phyloP scores from a whole-genome alignment of 1,140 invertebrate genomes.

The Drosophila ogumai region DNA sequence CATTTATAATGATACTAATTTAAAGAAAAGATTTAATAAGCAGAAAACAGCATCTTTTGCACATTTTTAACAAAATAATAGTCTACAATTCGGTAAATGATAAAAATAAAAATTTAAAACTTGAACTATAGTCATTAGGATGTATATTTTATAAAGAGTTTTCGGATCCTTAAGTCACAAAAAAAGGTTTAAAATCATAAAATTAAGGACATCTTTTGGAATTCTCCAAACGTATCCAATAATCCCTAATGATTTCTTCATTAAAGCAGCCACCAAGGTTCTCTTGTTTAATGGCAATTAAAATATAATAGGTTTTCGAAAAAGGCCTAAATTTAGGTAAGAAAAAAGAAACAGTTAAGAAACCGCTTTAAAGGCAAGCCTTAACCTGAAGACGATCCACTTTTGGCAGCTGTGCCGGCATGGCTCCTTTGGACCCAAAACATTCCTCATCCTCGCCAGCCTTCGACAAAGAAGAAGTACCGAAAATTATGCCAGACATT shows the following conservation, averaged over 20 bases:
- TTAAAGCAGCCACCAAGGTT: not conserved
- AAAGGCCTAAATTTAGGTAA: slow-evolving; percentile 1
- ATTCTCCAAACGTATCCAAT: not conserved
- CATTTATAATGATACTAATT: not conserved
- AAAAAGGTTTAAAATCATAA: not conserved
- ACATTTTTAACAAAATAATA: not conserved
- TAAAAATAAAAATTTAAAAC: no score
- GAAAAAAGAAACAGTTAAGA: slow-evolving; percentile 8
- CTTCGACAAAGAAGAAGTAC: slow-evolving; percentile 49
- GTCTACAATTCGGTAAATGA: not conserved
- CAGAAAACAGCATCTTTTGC: not conserved
- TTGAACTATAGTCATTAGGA: not conserved
- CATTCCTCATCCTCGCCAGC: slow-evolving; percentile 34
- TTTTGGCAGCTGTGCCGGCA: slow-evolving; percentile 49
- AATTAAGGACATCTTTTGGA: not conserved
- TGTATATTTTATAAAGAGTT: not conserved
- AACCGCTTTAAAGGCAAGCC: slow-evolving; percentile 2
- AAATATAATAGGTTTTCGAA: slow-evolving; percentile 19
- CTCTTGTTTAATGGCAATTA: not conserved
- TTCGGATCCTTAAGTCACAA: no score
- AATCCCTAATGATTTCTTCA: slow-evolving; percentile 4
- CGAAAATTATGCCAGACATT: slow-evolving; percentile 62
- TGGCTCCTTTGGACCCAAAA: slow-evolving; percentile 25
- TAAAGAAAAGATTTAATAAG: not conserved
- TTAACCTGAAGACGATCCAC: slow-evolving; percentile 45